Base-by-base conservation (phyloP, 2,797 vertebrate species). In the Takifugu rubripes region DNA sequence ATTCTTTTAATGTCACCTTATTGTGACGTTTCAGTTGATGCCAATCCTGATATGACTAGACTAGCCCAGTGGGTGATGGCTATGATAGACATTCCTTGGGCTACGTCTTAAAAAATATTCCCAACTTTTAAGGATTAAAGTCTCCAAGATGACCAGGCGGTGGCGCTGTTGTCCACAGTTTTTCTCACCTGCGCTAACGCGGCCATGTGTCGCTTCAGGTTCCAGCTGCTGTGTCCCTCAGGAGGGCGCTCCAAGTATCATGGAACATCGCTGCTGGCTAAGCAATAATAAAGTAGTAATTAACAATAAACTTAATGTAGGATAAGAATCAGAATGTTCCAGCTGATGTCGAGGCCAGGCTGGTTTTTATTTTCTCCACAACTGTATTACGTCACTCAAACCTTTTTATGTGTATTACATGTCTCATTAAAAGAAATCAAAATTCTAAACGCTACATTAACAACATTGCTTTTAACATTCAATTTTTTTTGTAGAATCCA, bases 101-200 rank as follows among this genome's bases (percentile, higher is more conserved):
- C 21, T 21, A 21, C 21, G 21, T 21, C 21, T 21, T 21, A 21
- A 21, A 21, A 21, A 21, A 21, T 21, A 21, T 21, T 21, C 21
- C 21, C 21, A 21, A 21, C 21, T 1, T 21, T 21, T 21, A 21
- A 21, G 21, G 21, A 21, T 21, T 21, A 21, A 21, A 21, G 21
- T 21, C 21, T 21, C 21, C 21, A 21, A 21, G 21, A 21, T 45
- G 0, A 2, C 49, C 83, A 61, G 16, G 16, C 15, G 73, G 33
- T 25, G 81, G 68, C 56, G 78, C 73, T 58, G 51, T 6, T 63
- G 66, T 59, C 61, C 3, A 6, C 15, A 5, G 2, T n/a, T 5
- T 1, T 6, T 7, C 21, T 10, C 17, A 3, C 5, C 7, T 17
- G 2, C 1, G 5, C 1, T n/a, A 27, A 27, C 46, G 5, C 3